Evolutionary conservation across 2,888 invertebrate genomes (phyloP), one percentile per base, ranked within the genome.

Genomic region (Euplexia lucipara): DNA sequence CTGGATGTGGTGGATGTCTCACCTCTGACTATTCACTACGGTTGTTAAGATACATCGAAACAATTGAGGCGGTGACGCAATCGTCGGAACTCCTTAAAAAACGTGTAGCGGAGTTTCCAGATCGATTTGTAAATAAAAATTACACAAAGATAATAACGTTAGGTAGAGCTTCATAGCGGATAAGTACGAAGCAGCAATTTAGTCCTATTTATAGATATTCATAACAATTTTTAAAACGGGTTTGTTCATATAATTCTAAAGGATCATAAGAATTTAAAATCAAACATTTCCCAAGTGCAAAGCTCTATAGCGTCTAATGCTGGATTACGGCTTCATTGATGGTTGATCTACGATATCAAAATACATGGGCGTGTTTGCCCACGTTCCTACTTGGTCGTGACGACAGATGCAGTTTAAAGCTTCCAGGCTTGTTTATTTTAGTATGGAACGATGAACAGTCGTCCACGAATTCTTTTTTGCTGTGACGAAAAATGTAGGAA

Each of bases 11-110:
- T 90, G 80, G 78, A 80, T 69, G 82, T 85, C 65, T 85, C 81
- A 74, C 30, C 78, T 16, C 90, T 79, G 71, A 76, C 85, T 78
- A 65, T 90, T 86, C 84, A 78, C 90, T 86, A 89, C 85, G 48
- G 78, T 58, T 65, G 81, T 86, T 87, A 86, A 88, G 92, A 89
- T 82, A 92, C 91, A 93, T 63, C n/a, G n/a, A 37, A 54, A 35
- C 30, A 16, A 39, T 49, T 44, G 26, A 48, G 12, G n/a, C 16
- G 32, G 20, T 60, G 47, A 53, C 14, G 60, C 41, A 48, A 53
- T 14, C 12, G 10, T 26, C 26, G 2, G 1, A 47, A 32, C 7
- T 35, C 10, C 2, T 14, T 12, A 42, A 41, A 35, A 26, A 4
- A 2, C 2, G 6, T 9, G 14, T 16, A 20, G 8, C 8, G 1